Conservation (phyloP, 1,140 invertebrate genomes). For the Galleria mellonella region DNA sequence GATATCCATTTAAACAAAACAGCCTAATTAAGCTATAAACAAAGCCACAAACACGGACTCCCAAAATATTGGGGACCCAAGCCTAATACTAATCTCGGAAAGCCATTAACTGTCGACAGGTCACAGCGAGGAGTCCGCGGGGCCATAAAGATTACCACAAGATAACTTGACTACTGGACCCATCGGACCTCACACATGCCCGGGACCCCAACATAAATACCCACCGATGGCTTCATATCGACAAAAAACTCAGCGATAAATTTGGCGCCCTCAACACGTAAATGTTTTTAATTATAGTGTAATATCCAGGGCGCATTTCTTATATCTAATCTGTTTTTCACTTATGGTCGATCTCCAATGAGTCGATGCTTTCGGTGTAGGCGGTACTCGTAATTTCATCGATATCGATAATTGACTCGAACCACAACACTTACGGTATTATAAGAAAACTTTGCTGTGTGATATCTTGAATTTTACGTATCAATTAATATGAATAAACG, state of each 20-base stretch:
- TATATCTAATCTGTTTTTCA: slow-evolving; percentile 62
- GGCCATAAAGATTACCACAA: slow-evolving; percentile 68
- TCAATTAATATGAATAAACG: no score
- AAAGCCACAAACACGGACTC: slow-evolving; percentile 63
- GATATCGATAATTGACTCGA: slow-evolving; percentile 48
- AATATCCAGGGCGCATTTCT: slow-evolving; percentile 55
- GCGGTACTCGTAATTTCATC: slow-evolving; percentile 39
- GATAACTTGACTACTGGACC: slow-evolving; percentile 63
- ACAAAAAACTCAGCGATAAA: slow-evolving; percentile 72
- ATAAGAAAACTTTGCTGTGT: not conserved
- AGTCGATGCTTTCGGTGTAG: slow-evolving; percentile 20
- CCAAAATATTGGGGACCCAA: slow-evolving; percentile 49
- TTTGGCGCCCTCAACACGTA: slow-evolving; percentile 70
- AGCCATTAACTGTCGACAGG: slow-evolving; percentile 68
- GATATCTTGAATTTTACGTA: no score
- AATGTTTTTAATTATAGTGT: slow-evolving; percentile 72
- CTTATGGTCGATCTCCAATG: slow-evolving; percentile 47
- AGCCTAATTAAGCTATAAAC: slow-evolving; percentile 74
- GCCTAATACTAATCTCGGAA: slow-evolving; percentile 52
- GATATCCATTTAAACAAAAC: slow-evolving; percentile 67
- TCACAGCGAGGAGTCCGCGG: slow-evolving; percentile 51
- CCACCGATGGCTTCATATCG: slow-evolving; percentile 57
- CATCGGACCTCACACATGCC: slow-evolving; percentile 62
- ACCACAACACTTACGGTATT: slow-evolving; percentile 21
- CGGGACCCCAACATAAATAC: slow-evolving; percentile 58